Evolutionary conservation across 2,113 vertebrate genomes (phyloP), one percentile per base, ranked within the genome.

Genomic region (Spheniscus mendiculus): DNA sequence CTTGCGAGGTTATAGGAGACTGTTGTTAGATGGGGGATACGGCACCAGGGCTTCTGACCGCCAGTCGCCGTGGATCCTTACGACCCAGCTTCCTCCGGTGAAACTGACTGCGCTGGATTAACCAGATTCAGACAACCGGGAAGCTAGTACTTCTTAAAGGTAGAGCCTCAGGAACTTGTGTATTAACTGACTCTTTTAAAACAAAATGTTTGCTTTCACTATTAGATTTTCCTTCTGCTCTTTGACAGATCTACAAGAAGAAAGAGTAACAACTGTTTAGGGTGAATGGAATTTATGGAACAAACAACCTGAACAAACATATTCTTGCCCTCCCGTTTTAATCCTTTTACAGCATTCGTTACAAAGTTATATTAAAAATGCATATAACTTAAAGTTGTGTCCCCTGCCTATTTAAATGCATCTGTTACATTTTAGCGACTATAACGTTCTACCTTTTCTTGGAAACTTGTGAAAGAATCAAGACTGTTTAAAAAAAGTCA

Each of bases 301-400:
- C 50, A 65, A 44, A 0, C 17, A 15, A 59, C 32, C 50, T 87
- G 36, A 70, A 73, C 81, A 81, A 83, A 47, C 21, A 66, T 23
- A 87, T n/a, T 77, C 25, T 56, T 65, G 52, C 40, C 49, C 47
- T 82, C 56, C 22, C 34, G 47, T 67, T 91, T 89, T 79, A 89
- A 85, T 66, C 59, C 23, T 67, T 94, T 87, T 40, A 26, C 45
- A 61, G 66, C 69, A 71, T 89, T 84, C 23, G 6, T 79, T 92
- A 90, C 30, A 97, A 87, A 88, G 81, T 49, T 62, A 15, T n/a
- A 62, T 73, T 73, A n/a, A 78, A 94, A 92, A 78, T 58, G 21
- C 47, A 42, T 49, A 25, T 49, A 42, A 72, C 56, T 83, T 95
- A 32, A 90, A 90, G 47, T 65, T 85, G 52, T 65, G 53, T 88